phyloP scores from a whole-genome alignment of 2,888 invertebrate species.

The Panopea generosa region DNA sequence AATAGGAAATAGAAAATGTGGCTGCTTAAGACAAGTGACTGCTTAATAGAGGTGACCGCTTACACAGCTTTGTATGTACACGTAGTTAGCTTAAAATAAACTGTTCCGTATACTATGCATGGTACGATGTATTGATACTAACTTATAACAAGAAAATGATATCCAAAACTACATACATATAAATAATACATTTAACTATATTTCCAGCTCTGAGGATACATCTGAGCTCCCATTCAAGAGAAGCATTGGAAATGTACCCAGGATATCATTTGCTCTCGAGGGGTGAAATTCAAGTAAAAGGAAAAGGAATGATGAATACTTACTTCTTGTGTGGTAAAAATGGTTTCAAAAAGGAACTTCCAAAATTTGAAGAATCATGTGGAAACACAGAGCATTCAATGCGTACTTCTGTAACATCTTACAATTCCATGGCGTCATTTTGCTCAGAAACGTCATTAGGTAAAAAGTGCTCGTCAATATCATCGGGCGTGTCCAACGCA shows the following conservation, averaged over 20 bases:
- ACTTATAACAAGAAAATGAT: too few relatives aligned
- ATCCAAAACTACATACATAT: too few relatives aligned
- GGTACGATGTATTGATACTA: too few relatives aligned
- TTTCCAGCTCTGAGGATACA: conserved; percentile 77
- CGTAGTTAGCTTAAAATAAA: too few relatives aligned
- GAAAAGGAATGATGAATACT: conserved; percentile 96
- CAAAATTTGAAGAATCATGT: conserved; percentile 52
- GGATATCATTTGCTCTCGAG: conserved; percentile 74
- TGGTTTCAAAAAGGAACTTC: conserved; percentile 73
- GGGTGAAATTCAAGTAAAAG: conserved; percentile 92
- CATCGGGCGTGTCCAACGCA: conserved; percentile 1
- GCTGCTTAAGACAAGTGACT: too few relatives aligned
- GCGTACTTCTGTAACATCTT: conserved; percentile 36
- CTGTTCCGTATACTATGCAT: too few relatives aligned
- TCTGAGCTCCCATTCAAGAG: conserved; percentile 68
- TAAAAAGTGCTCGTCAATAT: conserved; percentile 27
- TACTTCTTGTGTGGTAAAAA: conserved; percentile 89
- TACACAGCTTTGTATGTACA: too few relatives aligned
- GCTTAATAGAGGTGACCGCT: too few relatives aligned
- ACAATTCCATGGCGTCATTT: conserved; percentile 35
- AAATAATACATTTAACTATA: too few relatives aligned
- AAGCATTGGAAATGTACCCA: conserved; percentile 65
- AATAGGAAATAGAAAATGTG: too few relatives aligned
- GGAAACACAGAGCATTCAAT: conserved; percentile 23
- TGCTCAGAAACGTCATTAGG: too few relatives aligned